Conservation (phyloP, 2,113 vertebrate species). For the Alaudala cheleensis region DNA sequence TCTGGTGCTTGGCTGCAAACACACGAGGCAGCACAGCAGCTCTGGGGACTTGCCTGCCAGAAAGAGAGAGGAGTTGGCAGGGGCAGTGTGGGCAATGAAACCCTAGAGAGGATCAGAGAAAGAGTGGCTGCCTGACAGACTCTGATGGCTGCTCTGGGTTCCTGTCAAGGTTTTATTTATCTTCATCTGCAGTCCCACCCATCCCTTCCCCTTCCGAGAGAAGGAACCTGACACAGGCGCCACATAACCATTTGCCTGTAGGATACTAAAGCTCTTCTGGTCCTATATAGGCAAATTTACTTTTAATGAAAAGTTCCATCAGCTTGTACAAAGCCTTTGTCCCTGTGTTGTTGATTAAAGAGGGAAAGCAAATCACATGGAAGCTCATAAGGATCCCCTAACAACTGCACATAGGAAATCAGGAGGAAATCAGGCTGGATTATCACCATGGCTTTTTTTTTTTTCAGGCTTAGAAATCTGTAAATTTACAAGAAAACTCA, state of each 20-base stretch:
- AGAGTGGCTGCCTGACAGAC: background rate
- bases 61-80: background rate
- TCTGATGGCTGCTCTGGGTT: background rate
- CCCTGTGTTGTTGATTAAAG: background rate
- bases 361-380: background rate
- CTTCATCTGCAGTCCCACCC: slow-evolving; percentile 5
- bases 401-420: background rate
- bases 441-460: background rate
- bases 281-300: background rate
- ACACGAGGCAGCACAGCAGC: background rate
- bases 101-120: background rate
- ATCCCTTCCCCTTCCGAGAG: background rate
- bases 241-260: background rate
- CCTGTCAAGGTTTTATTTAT: slow-evolving; percentile 6
- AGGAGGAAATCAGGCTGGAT: background rate
- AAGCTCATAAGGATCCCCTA: background rate
- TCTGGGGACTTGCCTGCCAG: background rate
- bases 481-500: background rate
- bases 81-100: background rate
- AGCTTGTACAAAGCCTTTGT: background rate
- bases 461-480: background rate
- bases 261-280: background rate
- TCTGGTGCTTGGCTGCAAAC: background rate
- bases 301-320: background rate
- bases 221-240: background rate